Evolutionary conservation across 2,888 invertebrate genomes (phyloP).

Genomic region (Cataglyphis livida): DNA sequence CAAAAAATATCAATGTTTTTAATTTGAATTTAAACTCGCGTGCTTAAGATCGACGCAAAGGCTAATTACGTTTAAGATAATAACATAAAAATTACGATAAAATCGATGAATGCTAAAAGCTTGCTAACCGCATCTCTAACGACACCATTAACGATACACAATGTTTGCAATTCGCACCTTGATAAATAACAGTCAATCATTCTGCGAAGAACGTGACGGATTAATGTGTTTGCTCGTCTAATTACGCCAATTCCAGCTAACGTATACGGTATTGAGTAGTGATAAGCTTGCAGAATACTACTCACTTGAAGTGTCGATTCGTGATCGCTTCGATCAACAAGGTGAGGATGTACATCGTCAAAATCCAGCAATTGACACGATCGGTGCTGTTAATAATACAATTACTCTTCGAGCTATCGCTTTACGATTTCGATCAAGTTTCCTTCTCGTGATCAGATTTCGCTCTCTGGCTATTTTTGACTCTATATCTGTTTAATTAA

Average conservation of each 20-base stretch:
- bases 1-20: not conserved
- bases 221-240: constrained; percentile 13
- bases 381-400: not conserved
- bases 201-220: not conserved
- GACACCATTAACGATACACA: constrained; percentile 8
- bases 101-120: not conserved
- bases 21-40: not conserved
- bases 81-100: not conserved
- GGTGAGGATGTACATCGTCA: constrained; percentile 8
- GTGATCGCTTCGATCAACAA: constrained; percentile 17
- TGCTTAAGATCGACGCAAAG: not conserved
- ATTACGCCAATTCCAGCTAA: not conserved
- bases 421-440: constrained; percentile 18
- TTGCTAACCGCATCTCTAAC: not conserved
- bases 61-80: not conserved
- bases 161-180: constrained; percentile 31
- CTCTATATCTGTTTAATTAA: not conserved
- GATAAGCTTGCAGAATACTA: constrained; percentile 12
- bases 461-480: not conserved
- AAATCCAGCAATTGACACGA: constrained; percentile 7
- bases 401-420: not conserved
- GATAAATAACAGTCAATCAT: constrained; percentile 21
- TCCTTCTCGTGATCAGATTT: constrained; percentile 6
- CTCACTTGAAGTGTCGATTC: constrained; percentile 21
- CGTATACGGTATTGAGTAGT: not conserved